These are phyloP conservation scores for Gasterosteus nipponicus DNA, from an alignment of 2,113 vertebrate species.

Conservation along the genomic window DNA sequence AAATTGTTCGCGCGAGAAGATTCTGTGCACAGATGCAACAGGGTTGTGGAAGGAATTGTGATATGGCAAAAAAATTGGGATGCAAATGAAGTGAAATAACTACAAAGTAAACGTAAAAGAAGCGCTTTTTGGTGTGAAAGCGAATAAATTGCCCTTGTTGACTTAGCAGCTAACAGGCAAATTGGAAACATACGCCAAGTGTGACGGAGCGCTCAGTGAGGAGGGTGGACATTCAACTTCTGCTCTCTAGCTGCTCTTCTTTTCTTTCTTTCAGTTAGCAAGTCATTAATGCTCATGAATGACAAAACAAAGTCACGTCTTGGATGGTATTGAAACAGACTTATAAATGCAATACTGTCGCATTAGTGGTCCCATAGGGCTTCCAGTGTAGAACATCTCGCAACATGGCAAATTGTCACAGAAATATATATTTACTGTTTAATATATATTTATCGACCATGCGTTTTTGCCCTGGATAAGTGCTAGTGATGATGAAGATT, in stretches of 20 bases:
- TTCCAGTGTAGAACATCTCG: not conserved
- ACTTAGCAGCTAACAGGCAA: too few species aligned
- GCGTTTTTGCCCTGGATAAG: too few species aligned
- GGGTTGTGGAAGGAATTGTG: too few species aligned
- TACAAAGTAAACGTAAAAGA: too few species aligned
- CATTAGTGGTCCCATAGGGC: not conserved
- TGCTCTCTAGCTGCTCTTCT: not conserved
- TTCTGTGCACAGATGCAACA: too few species aligned
- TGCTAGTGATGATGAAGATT: not conserved
- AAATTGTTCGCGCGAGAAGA: too few species aligned
- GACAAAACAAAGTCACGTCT: not conserved
- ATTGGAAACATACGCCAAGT: not conserved
- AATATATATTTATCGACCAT: not conserved
- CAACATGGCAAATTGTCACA: not conserved
- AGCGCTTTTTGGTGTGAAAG: too few species aligned
- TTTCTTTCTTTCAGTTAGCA: slow-evolving; percentile 1
- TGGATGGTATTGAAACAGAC: not conserved
- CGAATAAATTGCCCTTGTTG: too few species aligned
- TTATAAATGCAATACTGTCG: not conserved
- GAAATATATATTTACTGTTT: slow-evolving; percentile 2
- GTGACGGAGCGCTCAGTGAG: too few species aligned
- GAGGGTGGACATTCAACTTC: not conserved
- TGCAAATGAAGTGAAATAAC: too few species aligned
- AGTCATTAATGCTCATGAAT: not conserved
- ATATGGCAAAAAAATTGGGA: too few species aligned